Evolutionary conservation across 2,113 vertebrate genomes (phyloP), one percentile per base, ranked within the genome.

Genomic region (Cyphomyrus plagiostoma): DNA sequence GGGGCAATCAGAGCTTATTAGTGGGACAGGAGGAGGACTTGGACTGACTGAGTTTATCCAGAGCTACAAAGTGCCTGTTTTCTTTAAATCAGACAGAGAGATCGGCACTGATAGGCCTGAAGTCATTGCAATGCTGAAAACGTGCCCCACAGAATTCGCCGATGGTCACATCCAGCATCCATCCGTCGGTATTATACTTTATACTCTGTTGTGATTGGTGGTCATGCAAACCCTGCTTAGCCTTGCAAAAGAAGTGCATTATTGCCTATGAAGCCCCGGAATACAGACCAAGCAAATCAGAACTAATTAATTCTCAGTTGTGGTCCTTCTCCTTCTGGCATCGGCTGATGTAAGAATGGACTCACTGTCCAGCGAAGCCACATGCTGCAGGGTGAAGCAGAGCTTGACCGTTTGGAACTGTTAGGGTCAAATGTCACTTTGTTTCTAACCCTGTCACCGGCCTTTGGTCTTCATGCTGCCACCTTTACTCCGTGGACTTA

Each of bases 1-100:
- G 8, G 21, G 87, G 85, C 62, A 90, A 90, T 90, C 85, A 42
- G 56, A 3, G 56, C 83, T 89, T 89, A 58, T 87, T 58, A 89
- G 21, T 39, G 26, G 62, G 49, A 66, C 46, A 53, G 45, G 15
- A 23, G 62, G 15, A 48, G 4, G 66, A 45, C 15, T 49, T 13
- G 39, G 39, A 17, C 17, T 11, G 52, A 42, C 30, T 80, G 52
- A 48, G 77, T 52, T 85, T 80, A 85, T 52, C 13, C 26, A 10
- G 46, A n/a, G 49, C 30, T 21, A 10, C 52, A 89, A 85, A 21
- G 6, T 83, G 74, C 19, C 77, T 58, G 26, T 15, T 89, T 56
- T 46, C 26, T 21, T 84, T 77, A 21, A 11, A 35, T 53, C 52
- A 13, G 19, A 39, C 39, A 23, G 74, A 46, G 7, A 46, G 42